phyloP scores from a whole-genome alignment of 2,797 vertebrate species.

The Pangasius krempfi region DNA sequence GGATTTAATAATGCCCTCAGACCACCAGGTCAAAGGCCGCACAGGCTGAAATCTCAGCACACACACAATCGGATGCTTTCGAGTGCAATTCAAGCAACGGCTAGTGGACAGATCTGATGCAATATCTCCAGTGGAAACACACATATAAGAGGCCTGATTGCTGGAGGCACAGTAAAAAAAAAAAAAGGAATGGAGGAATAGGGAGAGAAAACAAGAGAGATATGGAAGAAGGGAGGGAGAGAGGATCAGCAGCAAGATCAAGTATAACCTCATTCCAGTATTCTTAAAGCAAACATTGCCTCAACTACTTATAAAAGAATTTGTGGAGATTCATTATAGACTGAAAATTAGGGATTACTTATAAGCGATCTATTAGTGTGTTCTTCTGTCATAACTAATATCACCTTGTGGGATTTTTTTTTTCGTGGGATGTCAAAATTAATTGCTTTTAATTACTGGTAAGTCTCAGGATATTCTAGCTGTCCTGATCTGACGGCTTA shows the following conservation, averaged over 20 bases:
- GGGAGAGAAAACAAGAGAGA: background rate
- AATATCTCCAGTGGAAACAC: slow-evolving; percentile 37
- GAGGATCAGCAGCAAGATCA: background rate
- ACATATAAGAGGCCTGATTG: slow-evolving; percentile 7
- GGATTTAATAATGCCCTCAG: slow-evolving; percentile 35
- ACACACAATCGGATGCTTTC: slow-evolving; percentile 11
- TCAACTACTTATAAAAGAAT: background rate
- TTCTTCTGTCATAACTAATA: slow-evolving; percentile 16
- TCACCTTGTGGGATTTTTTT: background rate
- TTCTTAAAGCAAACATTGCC: background rate
- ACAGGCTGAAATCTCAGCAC: slow-evolving; percentile 14
- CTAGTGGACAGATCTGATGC: slow-evolving; percentile 36
- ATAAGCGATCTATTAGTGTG: background rate
- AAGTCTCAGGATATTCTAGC: slow-evolving; percentile 31
- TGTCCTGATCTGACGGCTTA: slow-evolving; percentile 10
- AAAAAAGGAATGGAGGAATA: background rate
- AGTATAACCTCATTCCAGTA: background rate
- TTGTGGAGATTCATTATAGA: background rate
- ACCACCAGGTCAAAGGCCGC: slow-evolving; percentile 22
- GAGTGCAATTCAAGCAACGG: slow-evolving; percentile 17
- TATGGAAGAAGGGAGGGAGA: background rate
- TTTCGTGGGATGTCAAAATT: slow-evolving; percentile 7
- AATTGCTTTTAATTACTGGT: slow-evolving; percentile 41
- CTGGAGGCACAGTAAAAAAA: slow-evolving; percentile 16
- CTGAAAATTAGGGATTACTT: slow-evolving; percentile 3